phyloP scores from a whole-genome alignment of 1,140 invertebrate genomes.

The Apis florea region DNA sequence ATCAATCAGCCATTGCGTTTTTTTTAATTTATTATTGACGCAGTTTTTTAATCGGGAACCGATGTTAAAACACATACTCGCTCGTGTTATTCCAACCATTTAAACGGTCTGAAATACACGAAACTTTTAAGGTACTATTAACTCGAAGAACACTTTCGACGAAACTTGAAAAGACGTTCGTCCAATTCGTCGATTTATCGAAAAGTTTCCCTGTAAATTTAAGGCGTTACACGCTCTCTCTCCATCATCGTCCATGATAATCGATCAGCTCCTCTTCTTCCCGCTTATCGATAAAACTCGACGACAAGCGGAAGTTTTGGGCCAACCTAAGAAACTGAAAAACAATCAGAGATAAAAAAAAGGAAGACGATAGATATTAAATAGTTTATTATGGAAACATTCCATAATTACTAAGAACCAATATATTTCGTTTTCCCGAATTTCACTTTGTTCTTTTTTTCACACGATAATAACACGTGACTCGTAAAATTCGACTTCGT shows the following conservation, averaged over 20 bases:
- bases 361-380: no score
- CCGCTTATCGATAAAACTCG: not conserved
- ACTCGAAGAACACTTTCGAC: not conserved
- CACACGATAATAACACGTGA: not conserved
- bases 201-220: constrained; percentile 7
- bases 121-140: constrained; percentile 11
- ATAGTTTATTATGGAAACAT: no score
- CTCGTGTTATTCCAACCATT: constrained; percentile 5
- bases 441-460: not conserved
- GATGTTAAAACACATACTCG: not conserved
- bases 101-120: not conserved
- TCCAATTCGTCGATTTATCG: not conserved
- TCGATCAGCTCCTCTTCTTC: not conserved
- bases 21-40: not conserved
- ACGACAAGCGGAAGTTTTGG: constrained; percentile 4
- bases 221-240: no score
- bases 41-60: not conserved
- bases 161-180: not conserved
- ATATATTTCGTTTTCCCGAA: not conserved
- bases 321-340: not conserved
- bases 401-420: no score
- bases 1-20: not conserved
- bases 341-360: not conserved
- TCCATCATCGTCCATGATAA: not conserved
- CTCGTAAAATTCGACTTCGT: not conserved